Conservation (phyloP, 2,113 vertebrate species). For the Daubentonia madagascariensis region DNA sequence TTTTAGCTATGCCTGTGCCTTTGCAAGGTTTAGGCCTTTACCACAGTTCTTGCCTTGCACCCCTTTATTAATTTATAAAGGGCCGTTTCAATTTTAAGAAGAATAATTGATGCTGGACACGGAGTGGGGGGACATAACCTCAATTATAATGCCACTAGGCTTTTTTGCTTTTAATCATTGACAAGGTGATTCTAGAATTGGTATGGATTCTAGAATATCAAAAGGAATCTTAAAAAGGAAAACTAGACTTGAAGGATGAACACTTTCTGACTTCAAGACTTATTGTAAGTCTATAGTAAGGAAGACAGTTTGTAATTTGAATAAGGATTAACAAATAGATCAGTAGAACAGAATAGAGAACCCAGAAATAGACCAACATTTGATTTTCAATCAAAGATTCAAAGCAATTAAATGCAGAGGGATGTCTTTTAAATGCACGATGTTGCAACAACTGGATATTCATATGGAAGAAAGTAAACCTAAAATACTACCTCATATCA, state of each 20-base stretch:
- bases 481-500: not conserved
- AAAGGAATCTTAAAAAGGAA: not conserved
- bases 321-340: not conserved
- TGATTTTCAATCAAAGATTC: not conserved
- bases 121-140: not conserved
- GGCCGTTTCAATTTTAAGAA: not conserved
- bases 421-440: not conserved
- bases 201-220: not conserved
- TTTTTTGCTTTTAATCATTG: not conserved
- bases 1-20: no score
- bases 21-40: no score
- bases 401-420: not conserved
- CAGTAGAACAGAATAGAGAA: not conserved
- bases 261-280: not conserved
- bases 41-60: no score
- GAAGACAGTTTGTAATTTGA: not conserved
- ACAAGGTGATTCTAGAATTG: not conserved
- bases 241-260: not conserved
- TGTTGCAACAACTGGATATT: not conserved
- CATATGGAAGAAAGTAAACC: not conserved
- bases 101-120: not conserved
- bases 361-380: not conserved
- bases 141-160: not conserved
- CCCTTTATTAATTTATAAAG: no score
- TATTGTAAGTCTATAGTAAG: not conserved